These are phyloP conservation scores for Apostichopus japonicus DNA, from an alignment of 35 echinoderm and acorn worm genomes.

Conservation along the genomic window DNA sequence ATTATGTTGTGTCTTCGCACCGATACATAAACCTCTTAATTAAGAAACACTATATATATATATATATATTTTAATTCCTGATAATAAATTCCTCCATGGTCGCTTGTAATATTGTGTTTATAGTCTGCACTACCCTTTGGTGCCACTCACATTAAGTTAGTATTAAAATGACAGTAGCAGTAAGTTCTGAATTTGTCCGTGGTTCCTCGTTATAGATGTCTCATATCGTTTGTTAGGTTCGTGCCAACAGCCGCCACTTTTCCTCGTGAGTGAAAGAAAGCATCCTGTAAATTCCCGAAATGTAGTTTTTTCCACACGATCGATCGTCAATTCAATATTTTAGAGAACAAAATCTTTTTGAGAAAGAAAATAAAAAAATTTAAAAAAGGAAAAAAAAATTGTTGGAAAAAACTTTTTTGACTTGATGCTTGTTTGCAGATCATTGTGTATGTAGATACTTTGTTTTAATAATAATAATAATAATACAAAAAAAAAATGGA, in stretches of 20 bases:
- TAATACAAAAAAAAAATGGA: no score
- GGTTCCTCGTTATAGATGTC: background rate
- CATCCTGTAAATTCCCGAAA: conserved; percentile 33
- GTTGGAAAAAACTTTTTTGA: background rate
- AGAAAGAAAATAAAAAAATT: background rate
- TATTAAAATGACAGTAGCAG: background rate
- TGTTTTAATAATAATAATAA: background rate
- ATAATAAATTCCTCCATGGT: no score
- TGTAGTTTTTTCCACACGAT: background rate
- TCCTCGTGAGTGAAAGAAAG: conserved; percentile 22
- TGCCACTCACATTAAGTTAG: background rate
- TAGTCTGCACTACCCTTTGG: background rate
- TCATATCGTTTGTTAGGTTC: background rate
- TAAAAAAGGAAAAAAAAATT: background rate
- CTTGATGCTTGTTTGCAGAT: conserved; percentile 24
- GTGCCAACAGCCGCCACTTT: background rate
- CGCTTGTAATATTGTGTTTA: no score
- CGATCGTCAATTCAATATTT: background rate
- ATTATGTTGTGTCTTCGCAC: no score
- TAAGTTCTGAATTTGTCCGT: background rate
- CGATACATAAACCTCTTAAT: no score
- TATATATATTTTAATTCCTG: no score
- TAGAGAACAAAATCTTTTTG: background rate
- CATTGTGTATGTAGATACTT: conserved; percentile 33
- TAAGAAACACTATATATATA: no score